Base-by-base conservation (phyloP, 2,113 vertebrate genomes). In the Steatornis caripensis region DNA sequence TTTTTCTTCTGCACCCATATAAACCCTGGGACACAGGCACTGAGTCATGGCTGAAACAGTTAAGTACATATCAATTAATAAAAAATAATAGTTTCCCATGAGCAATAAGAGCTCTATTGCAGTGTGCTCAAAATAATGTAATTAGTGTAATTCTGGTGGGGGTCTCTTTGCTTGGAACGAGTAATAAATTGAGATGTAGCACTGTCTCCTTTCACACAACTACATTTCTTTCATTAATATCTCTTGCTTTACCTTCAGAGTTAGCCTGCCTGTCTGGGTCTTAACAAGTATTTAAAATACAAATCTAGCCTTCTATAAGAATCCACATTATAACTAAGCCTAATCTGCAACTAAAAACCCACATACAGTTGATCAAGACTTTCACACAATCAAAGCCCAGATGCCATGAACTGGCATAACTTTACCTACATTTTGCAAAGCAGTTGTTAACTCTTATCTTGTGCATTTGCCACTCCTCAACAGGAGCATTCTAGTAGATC, bases 61-160 rank as follows among this genome's bases (percentile, higher is more conserved):
- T 87, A 95, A 91, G 29, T 69, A 82, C 34, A 41, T 43, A 70
- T 60, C 17, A 91, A 71, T 92, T 97, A 96, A 78, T 71, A 76
- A 91, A 94, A 94, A 87, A 49, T 60, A 84, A 81, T 65, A 49
- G 6, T 69, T 94, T 89, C 91, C 84, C 87, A 57, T 65, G 93
- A 68, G 84, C 79, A 91, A 69, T 87, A 91, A 84, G 18, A 68
- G 19, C 45, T 87, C 65, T 62, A 51, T 2, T 2, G 43, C 77
- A 82, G 43, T 54, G 55, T 84, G 36, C 27, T 90, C 36, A 64
- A 90, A 91, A 76, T 85, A 91, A 65, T 62, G 70, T 93, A 95
- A 97, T 96, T 96, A 93, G 53, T 79, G 26, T 39, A 80, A 65
- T 84, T 76, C 79, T 87, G 62, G 37, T 89, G 58, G 41, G 37